Conservation (phyloP, 1,140 invertebrate species). For the Macrobrachium nipponense region DNA sequence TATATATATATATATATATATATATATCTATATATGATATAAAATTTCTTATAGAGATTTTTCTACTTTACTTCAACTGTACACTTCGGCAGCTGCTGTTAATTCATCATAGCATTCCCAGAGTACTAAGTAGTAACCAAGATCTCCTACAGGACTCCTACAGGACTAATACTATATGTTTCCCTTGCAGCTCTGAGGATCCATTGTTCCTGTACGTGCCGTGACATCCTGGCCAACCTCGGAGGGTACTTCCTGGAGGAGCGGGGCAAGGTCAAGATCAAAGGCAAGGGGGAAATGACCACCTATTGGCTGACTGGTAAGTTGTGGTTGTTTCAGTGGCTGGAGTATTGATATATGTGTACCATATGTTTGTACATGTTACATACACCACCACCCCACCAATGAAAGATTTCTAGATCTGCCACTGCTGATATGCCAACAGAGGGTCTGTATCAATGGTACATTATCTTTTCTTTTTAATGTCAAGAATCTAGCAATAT, state of each 20-base stretch:
- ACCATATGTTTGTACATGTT: too few relatives aligned
- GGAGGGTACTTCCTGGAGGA: constrained; percentile 87
- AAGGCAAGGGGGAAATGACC: constrained; percentile 73
- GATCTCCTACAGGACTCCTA: neutral
- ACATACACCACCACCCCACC: too few relatives aligned
- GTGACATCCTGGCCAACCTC: constrained; percentile 79
- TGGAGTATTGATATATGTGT: too few relatives aligned
- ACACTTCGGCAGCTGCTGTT: too few relatives aligned
- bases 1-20: constrained; percentile 13
- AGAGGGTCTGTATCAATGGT: too few relatives aligned
- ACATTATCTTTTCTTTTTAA: too few relatives aligned
- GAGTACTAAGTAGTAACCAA: too few relatives aligned
- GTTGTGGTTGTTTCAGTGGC: too few relatives aligned
- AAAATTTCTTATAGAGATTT: neutral
- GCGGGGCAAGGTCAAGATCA: constrained; percentile 84
- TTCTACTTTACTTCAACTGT: too few relatives aligned
- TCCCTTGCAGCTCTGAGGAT: constrained; percentile 79
- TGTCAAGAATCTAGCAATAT: too few relatives aligned
- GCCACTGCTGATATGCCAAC: neutral
- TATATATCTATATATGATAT: constrained; percentile 12
- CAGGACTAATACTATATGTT: neutral
- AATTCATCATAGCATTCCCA: too few relatives aligned
- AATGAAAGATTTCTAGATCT: too few relatives aligned
- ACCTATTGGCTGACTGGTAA: constrained; percentile 67
- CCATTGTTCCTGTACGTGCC: constrained; percentile 84